These are phyloP conservation scores for Gambelia wislizenii DNA, from an alignment of 2,797 vertebrate species.

Conservation along the genomic window DNA sequence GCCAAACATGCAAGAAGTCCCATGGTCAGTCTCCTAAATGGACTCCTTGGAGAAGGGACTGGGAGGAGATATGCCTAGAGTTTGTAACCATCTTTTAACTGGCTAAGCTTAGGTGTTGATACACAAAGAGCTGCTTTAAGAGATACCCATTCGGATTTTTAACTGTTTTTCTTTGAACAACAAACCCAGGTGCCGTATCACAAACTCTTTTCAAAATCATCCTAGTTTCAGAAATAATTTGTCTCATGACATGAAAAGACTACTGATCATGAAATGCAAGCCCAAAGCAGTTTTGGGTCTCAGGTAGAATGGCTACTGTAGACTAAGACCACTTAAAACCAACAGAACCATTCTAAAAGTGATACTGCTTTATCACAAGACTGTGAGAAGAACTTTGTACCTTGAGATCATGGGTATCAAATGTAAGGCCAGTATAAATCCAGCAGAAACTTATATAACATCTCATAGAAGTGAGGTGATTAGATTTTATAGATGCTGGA, in stretches of 20 bases:
- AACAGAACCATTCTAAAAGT: background rate
- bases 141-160: background rate
- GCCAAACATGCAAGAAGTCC: background rate
- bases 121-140: background rate
- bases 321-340: too few relatives aligned
- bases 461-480: background rate
- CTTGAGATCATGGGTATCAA: background rate
- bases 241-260: background rate
- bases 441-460: slow-evolving; percentile 8
- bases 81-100: too few relatives aligned
- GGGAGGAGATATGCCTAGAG: background rate
- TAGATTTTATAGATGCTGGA: slow-evolving; percentile 20
- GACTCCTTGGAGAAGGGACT: background rate
- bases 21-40: background rate
- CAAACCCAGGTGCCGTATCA: background rate
- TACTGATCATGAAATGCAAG: background rate
- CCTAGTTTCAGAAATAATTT: background rate
- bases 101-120: background rate
- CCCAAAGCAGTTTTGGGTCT: background rate
- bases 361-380: background rate
- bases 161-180: background rate
- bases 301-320: background rate
- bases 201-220: background rate
- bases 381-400: background rate
- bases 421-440: background rate